Conservation (phyloP, 2,797 vertebrate species). For the Propithecus perrieri region DNA sequence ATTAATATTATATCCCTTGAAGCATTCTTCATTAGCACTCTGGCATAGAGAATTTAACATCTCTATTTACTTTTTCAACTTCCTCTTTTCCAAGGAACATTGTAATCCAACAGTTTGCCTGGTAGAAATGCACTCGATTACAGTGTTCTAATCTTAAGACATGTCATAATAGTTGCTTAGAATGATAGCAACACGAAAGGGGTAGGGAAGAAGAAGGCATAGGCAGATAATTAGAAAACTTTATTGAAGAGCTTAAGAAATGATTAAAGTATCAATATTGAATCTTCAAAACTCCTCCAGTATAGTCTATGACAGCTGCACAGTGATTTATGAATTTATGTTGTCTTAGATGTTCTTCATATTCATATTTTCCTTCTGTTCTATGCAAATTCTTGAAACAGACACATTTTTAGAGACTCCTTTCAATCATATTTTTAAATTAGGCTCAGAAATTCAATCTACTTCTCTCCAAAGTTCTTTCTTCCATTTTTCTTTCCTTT, state of each 20-base stretch:
- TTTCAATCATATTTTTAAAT: constrained; percentile 2
- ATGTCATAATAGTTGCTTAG: background rate
- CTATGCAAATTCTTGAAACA: constrained; percentile 6
- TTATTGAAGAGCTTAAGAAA: constrained; percentile 6
- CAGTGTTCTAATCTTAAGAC: background rate
- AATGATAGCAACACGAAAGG: background rate
- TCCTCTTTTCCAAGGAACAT: constrained; percentile 12
- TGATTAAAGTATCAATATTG: background rate
- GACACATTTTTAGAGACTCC: background rate
- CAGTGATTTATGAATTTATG: background rate
- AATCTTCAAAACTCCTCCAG: background rate
- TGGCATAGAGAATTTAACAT: constrained; percentile 43
- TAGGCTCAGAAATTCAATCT: background rate
- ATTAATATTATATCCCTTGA: constrained; percentile 26
- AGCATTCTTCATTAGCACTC: constrained; percentile 19
- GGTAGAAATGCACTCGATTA: constrained; percentile 21
- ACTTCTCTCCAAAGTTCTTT: background rate
- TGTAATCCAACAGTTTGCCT: background rate
- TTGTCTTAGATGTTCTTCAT: background rate
- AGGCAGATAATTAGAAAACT: background rate
- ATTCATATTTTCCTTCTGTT: background rate
- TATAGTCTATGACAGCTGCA: background rate
- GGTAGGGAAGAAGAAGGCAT: background rate
- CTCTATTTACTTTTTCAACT: background rate
- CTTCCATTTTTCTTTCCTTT: background rate